These are phyloP conservation scores for Periplaneta americana DNA, from an alignment of 1,140 invertebrate genomes.

Conservation along the genomic window DNA sequence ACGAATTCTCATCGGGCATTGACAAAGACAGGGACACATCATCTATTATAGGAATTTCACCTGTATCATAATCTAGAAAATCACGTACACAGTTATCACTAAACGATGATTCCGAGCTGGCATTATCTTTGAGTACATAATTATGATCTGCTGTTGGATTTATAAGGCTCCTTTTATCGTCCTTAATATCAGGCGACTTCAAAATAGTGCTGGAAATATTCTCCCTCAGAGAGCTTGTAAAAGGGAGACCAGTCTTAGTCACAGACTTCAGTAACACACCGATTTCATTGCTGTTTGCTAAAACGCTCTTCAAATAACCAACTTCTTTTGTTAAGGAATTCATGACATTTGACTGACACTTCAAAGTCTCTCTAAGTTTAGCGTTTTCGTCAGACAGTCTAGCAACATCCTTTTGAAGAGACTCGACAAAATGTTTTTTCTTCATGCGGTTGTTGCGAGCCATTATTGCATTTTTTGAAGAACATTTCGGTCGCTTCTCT, in stretches of 20 bases:
- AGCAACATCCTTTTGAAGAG: slow-evolving; percentile 43
- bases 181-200: no score
- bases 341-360: slow-evolving; percentile 40
- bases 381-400: slow-evolving; percentile 40
- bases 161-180: background rate
- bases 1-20: background rate
- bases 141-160: background rate
- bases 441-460: slow-evolving; percentile 50
- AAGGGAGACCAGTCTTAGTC: slow-evolving; percentile 28
- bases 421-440: slow-evolving; percentile 50
- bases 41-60: background rate
- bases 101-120: background rate
- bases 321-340: slow-evolving; percentile 42
- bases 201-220: no score
- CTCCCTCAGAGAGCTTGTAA: background rate
- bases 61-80: slow-evolving; percentile 17
- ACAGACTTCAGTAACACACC: slow-evolving; percentile 36
- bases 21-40: background rate
- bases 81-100: background rate
- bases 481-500: slow-evolving; percentile 34
- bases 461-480: slow-evolving; percentile 46
- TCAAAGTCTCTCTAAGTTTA: slow-evolving; percentile 38
- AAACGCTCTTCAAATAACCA: slow-evolving; percentile 42
- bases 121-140: background rate
- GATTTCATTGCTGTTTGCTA: slow-evolving; percentile 45